phyloP scores from a whole-genome alignment of 2,888 invertebrate genomes.

The Dryomyza anilis region DNA sequence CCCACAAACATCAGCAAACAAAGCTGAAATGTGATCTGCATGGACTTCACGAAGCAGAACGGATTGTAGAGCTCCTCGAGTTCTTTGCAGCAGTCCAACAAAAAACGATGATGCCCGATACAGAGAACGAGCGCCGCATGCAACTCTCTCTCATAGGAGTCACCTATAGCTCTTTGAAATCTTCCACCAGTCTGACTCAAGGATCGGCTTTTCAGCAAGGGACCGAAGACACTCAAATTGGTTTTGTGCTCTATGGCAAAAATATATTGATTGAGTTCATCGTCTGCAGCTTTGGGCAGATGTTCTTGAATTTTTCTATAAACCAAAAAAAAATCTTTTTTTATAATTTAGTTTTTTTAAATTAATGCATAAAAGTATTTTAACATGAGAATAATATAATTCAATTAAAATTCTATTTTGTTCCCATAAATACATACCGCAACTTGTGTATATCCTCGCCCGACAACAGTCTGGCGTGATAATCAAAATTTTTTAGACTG shows the following conservation, averaged over 20 bases:
- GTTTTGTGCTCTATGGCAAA: slow-evolving; percentile 43
- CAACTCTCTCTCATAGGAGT: slow-evolving; percentile 5
- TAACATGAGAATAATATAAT: too few species aligned
- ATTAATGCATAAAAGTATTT: too few species aligned
- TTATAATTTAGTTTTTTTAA: too few species aligned
- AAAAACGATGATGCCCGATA: slow-evolving; percentile 54
- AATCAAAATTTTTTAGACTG: slow-evolving; percentile 55
- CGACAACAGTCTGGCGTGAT: slow-evolving; percentile 44
- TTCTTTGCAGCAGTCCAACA: slow-evolving; percentile 49
- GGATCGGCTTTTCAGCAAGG: not conserved
- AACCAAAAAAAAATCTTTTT: not conserved
- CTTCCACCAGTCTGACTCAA: too few species aligned
- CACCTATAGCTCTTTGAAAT: too few species aligned
- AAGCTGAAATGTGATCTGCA: slow-evolving; percentile 56
- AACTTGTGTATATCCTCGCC: slow-evolving; percentile 37
- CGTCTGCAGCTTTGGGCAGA: slow-evolving; percentile 28
- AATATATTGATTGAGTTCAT: slow-evolving; percentile 50
- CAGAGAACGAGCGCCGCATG: slow-evolving; percentile 49
- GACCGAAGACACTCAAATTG: slow-evolving; percentile 34
- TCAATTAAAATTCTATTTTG: too few species aligned
- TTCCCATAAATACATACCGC: slow-evolving; percentile 37
- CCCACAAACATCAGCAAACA: slow-evolving; percentile 57
- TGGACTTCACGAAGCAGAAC: slow-evolving; percentile 54
- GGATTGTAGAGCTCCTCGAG: slow-evolving; percentile 57
- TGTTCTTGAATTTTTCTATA: slow-evolving; percentile 31